A percentile compares a stretch with the other conserved stretches of the same genome.
phyloP scores from a whole-genome alignment of 1,140 invertebrate genomes.

The Galendromus occidentalis region DNA sequence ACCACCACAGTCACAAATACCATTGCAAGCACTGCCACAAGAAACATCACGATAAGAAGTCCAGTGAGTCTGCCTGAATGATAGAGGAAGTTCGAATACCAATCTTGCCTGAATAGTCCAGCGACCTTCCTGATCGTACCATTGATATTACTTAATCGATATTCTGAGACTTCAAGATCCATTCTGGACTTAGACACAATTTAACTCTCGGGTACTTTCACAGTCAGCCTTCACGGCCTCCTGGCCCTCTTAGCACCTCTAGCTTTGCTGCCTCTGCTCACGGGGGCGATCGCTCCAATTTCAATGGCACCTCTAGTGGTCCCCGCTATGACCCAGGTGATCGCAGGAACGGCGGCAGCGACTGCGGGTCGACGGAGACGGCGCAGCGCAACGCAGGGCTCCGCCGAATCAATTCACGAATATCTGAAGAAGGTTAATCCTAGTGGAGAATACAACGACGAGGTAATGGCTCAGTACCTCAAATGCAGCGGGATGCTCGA shows the following conservation, averaged over 20 bases:
- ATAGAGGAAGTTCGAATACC: too few species aligned
- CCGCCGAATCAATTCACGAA: conserved; percentile 16
- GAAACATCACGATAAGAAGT: neutral
- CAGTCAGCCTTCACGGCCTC: conserved; percentile 13
- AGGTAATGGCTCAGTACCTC: conserved; percentile 24
- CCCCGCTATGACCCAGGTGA: conserved; percentile 14
- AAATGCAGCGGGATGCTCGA: conserved; percentile 24
- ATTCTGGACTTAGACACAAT: too few species aligned
- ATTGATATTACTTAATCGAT: too few species aligned
- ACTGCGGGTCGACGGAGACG: conserved; percentile 5
- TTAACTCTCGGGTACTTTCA: neutral
- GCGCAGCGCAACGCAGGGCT: neutral
- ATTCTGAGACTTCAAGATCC: too few species aligned
- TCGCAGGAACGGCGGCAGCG: neutral
- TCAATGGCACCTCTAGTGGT: conserved; percentile 18
- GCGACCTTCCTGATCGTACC: too few species aligned
- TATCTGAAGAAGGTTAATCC: conserved; percentile 20
- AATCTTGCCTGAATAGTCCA: too few species aligned
- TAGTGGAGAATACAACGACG: conserved; percentile 22
- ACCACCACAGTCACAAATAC: conserved; percentile 8
- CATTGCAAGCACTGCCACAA: conserved; percentile 10
- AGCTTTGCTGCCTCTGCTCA: conserved; percentile 20
- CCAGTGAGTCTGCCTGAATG: neutral
- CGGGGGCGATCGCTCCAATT: conserved; percentile 16
- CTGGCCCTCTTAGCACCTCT: conserved; percentile 18